Evolutionary conservation across 1,140 invertebrate genomes (phyloP).

Genomic region (Periplaneta americana): DNA sequence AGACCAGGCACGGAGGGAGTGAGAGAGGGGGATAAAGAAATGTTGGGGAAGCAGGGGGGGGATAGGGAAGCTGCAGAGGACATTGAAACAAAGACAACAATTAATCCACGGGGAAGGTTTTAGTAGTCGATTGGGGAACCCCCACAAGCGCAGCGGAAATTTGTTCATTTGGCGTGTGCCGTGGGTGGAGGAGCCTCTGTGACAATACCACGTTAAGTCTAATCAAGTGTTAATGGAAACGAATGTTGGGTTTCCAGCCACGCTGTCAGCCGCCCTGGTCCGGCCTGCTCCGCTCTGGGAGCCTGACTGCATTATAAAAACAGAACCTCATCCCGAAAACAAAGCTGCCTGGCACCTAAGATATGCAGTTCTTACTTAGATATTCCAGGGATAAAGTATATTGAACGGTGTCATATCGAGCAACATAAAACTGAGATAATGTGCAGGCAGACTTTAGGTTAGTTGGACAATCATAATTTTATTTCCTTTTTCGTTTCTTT

Average conservation of each 20-base stretch:
- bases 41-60: too few species aligned
- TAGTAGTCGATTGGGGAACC: constrained; percentile 11
- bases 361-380: too few species aligned
- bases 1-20: not conserved
- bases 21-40: not conserved
- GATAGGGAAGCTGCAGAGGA: not conserved
- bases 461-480: too few species aligned
- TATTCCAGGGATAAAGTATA: too few species aligned
- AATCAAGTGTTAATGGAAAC: constrained; percentile 18
- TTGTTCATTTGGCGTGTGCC: constrained; percentile 14
- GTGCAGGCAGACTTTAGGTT: too few species aligned
- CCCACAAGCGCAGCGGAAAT: constrained; percentile 15
- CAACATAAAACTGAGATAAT: too few species aligned
- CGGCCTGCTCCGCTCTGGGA: not conserved
- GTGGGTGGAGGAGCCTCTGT: not conserved
- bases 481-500: too few species aligned
- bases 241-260: constrained; percentile 3
- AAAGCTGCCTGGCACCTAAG: too few species aligned
- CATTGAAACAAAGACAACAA: constrained; percentile 15
- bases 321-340: not conserved
- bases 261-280: too few species aligned
- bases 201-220: constrained; percentile 5
- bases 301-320: not conserved
- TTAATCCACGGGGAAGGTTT: not conserved
- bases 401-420: too few species aligned